Evolutionary conservation across 2,888 invertebrate genomes (phyloP).

Genomic region (Xylocampa areola): DNA sequence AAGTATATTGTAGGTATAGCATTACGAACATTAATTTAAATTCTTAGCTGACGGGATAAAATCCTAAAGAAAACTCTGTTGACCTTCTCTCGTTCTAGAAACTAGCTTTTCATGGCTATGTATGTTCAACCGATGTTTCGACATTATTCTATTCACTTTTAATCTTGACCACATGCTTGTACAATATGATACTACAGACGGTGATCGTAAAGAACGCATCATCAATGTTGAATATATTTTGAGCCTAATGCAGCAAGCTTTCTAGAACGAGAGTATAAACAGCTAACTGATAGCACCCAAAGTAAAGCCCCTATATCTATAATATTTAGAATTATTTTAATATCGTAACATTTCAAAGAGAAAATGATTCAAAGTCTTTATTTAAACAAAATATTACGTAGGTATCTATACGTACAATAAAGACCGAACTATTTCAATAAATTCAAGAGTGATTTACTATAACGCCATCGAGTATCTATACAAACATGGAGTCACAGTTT

Average conservation of each 20-base stretch:
- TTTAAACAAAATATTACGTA: no score
- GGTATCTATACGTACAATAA: not conserved
- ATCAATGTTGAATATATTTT: not conserved
- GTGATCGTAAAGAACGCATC: not conserved
- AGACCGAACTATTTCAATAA: not conserved
- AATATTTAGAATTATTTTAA: no score
- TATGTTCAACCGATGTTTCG: not conserved
- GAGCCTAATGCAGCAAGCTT: not conserved
- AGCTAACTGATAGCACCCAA: no score
- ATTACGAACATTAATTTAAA: slow-evolving; percentile 3
- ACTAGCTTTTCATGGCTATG: not conserved
- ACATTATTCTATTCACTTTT: not conserved
- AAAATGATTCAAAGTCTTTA: no score
- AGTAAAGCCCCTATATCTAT: no score
- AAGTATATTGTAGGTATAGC: no score
- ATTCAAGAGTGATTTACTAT: not conserved
- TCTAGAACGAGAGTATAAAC: not conserved
- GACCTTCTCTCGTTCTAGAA: not conserved
- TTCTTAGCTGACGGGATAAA: not conserved
- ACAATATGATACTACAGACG: not conserved
- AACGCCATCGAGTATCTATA: not conserved
- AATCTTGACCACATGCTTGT: slow-evolving; percentile 4
- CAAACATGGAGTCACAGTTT: not conserved
- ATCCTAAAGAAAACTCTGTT: not conserved
- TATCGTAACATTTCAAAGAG: no score